A percentile compares a stretch with the other conserved stretches of the same genome.
Evolutionary conservation across 1,140 invertebrate species (phyloP).

Genomic region (Agrilus planipennis): DNA sequence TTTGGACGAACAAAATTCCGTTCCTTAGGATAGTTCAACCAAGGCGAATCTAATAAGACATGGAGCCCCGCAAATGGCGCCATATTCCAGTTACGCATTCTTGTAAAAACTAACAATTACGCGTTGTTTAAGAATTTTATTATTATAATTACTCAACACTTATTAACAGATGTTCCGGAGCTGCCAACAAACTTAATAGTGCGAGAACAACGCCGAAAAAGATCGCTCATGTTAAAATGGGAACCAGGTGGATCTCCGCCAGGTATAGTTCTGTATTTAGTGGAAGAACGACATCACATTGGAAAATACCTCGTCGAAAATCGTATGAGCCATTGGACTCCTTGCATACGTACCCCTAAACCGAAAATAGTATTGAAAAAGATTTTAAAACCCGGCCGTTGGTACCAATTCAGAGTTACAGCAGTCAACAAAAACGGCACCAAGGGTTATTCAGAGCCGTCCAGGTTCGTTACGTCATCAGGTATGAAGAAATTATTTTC

Average conservation of each 20-base stretch:
- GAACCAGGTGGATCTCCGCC: constrained; percentile 11
- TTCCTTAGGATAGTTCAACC: no score
- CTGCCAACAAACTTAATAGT: constrained; percentile 34
- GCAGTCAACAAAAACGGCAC: constrained; percentile 58
- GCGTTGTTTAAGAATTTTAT: no score
- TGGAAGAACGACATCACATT: constrained; percentile 45
- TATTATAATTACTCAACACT: no score
- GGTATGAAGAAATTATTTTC: constrained; percentile 2
- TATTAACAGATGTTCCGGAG: constrained; percentile 36
- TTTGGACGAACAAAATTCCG: no score
- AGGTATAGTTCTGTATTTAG: constrained; percentile 32
- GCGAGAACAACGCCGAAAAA: constrained; percentile 26
- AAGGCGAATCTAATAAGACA: no score
- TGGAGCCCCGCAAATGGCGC: no score
- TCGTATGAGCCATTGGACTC: constrained; percentile 40
- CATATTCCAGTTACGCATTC: no score
- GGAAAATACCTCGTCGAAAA: constrained; percentile 38
- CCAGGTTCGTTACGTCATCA: constrained; percentile 46
- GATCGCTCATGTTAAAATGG: constrained; percentile 32
- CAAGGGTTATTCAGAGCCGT: constrained; percentile 52
- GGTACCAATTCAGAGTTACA: constrained; percentile 66
- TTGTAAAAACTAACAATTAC: no score
- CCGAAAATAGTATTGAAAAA: constrained; percentile 43
- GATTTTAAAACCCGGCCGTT: constrained; percentile 51
- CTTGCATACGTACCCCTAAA: constrained; percentile 29